Conservation (phyloP, 1,140 invertebrate genomes). For the Nasonia giraulti region DNA sequence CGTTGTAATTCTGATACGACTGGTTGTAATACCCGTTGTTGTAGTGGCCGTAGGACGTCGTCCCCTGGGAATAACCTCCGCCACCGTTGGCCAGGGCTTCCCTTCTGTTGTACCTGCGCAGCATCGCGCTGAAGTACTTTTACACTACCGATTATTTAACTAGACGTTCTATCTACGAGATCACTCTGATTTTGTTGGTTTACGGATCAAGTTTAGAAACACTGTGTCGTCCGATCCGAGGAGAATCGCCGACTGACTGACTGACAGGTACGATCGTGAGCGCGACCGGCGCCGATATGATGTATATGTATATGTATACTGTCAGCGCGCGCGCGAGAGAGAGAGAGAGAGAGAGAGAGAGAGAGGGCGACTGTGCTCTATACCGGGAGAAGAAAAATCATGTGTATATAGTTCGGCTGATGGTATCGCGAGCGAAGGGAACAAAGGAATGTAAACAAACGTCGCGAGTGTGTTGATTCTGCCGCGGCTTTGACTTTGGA, state of each 20-base stretch:
- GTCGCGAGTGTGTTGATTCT: background rate
- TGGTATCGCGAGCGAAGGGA: background rate
- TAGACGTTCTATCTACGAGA: background rate
- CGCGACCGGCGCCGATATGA: background rate
- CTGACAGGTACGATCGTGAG: background rate
- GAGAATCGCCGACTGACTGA: background rate
- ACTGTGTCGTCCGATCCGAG: background rate
- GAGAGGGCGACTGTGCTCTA: too few species aligned
- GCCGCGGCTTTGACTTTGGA: too few species aligned
- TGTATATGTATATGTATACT: too few species aligned
- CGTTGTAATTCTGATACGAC: background rate
- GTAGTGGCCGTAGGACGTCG: background rate
- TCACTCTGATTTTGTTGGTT: background rate
- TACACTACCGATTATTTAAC: too few species aligned
- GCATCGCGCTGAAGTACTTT: background rate
- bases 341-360: background rate
- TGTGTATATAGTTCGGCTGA: too few species aligned
- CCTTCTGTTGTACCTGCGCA: background rate
- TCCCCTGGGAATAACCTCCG: background rate
- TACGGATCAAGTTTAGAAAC: too few species aligned
- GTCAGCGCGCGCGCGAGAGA: too few species aligned
- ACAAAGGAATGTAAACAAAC: slow-evolving; percentile 30
- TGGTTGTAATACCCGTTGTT: background rate
- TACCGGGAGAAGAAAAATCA: too few species aligned
- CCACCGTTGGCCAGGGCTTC: background rate